A percentile compares a stretch with the other conserved stretches of the same genome.
Evolutionary conservation across 2,113 vertebrate species (phyloP).

Genomic region (Amia ocellicauda): DNA sequence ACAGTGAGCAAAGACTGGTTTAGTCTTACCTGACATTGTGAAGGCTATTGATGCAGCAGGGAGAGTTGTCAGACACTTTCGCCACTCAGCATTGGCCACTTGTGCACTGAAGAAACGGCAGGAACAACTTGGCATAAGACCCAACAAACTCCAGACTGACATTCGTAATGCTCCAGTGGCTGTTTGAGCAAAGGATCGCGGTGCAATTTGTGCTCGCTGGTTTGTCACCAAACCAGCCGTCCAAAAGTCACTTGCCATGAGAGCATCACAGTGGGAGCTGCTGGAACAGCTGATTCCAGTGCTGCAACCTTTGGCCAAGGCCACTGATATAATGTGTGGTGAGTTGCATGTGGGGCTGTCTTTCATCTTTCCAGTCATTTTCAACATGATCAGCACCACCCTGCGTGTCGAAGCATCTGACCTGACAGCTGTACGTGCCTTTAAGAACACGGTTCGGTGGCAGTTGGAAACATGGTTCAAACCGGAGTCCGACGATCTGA

Average conservation of each 20-base stretch:
- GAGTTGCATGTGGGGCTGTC: conserved; percentile 18
- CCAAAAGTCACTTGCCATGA: conserved; percentile 1
- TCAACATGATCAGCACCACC: too few relatives aligned
- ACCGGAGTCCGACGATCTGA: neutral
- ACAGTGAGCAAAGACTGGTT: conserved; percentile 9
- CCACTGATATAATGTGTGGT: conserved; percentile 14
- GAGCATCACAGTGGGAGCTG: conserved; percentile 7
- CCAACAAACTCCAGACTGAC: neutral
- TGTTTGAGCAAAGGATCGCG: too few relatives aligned
- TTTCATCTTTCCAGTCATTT: too few relatives aligned
- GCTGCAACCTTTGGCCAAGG: too few relatives aligned
- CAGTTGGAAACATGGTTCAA: conserved; percentile 3
- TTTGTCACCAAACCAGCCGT: too few relatives aligned
- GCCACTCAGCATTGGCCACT: too few relatives aligned
- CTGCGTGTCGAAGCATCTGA: conserved; percentile 1
- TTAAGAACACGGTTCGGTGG: neutral
- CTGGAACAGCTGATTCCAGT: too few relatives aligned
- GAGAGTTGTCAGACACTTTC: too few relatives aligned
- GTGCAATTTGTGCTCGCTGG: too few relatives aligned
- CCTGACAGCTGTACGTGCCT: neutral
- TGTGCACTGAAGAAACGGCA: too few relatives aligned
- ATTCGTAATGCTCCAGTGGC: too few relatives aligned
- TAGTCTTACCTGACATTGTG: neutral
- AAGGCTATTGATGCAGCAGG: too few relatives aligned
- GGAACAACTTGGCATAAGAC: conserved; percentile 3